Conservation (phyloP, 2,888 invertebrate genomes). For the Muscina levida region DNA sequence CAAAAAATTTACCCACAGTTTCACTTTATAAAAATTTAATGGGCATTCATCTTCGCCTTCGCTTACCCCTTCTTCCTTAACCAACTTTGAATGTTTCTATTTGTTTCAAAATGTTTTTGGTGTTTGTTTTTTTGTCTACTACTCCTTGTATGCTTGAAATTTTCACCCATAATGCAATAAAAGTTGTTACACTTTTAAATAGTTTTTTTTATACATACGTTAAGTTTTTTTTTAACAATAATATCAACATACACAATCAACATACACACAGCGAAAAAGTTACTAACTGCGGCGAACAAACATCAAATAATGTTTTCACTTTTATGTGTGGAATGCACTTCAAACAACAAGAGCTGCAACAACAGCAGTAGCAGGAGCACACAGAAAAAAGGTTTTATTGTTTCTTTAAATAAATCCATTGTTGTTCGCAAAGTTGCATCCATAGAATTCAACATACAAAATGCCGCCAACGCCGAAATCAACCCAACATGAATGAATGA, state of each 20-base stretch:
- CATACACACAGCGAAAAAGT: background rate
- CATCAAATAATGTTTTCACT: conserved; percentile 58
- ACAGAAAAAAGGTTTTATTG: conserved; percentile 24
- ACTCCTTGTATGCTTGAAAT: conserved; percentile 20
- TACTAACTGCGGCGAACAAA: conserved; percentile 25
- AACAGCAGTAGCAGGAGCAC: too few relatives aligned
- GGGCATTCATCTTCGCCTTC: conserved; percentile 8
- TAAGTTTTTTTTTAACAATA: conserved; percentile 58
- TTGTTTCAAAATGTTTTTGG: conserved; percentile 25
- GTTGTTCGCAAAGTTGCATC: conserved; percentile 56
- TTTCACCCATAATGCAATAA: conserved; percentile 50
- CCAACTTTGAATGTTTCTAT: conserved; percentile 6
- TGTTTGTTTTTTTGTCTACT: background rate
- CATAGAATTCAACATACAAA: conserved; percentile 19
- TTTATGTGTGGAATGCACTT: conserved; percentile 60
- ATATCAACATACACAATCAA: conserved; percentile 47
- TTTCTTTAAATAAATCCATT: conserved; percentile 36
- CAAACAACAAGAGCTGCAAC: conserved; percentile 27
- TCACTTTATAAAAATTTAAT: conserved; percentile 65
- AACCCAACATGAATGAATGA: conserved; percentile 40
- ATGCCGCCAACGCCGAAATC: background rate
- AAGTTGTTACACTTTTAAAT: conserved; percentile 54
- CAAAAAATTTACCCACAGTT: conserved; percentile 70
- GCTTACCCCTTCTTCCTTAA: too few relatives aligned
- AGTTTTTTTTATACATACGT: conserved; percentile 32